Conservation (phyloP, 1,140 invertebrate species). For the Phocides pigmalion region DNA sequence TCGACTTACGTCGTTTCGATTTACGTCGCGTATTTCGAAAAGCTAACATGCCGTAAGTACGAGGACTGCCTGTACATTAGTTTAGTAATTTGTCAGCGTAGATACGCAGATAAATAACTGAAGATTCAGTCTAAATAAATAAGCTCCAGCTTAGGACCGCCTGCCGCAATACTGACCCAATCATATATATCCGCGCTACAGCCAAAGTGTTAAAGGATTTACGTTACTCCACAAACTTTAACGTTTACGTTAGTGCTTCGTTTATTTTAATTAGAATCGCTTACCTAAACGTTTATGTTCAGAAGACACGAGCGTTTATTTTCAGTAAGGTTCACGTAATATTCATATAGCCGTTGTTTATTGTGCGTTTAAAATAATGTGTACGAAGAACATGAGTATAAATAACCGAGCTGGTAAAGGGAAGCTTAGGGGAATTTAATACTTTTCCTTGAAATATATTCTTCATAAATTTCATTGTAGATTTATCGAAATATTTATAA, state of each 20-base stretch:
- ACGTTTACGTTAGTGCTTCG: background rate
- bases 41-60: no score
- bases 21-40: no score
- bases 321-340: conserved; percentile 11
- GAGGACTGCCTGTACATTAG: no score
- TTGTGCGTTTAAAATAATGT: conserved; percentile 29
- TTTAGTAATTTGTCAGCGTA: no score
- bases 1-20: no score
- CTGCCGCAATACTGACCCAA: no score
- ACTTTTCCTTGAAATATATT: conserved; percentile 11
- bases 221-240: no score
- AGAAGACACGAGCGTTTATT: background rate
- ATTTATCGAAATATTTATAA: background rate
- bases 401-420: conserved; percentile 23
- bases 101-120: no score
- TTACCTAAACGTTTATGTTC: background rate
- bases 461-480: background rate
- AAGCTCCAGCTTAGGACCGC: no score
- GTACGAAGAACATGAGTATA: conserved; percentile 27
- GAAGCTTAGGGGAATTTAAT: conserved; percentile 24
- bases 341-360: conserved; percentile 21
- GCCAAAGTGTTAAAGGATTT: no score
- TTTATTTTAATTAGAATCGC: background rate
- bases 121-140: no score
- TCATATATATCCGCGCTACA: no score